phyloP scores from a whole-genome alignment of 2,797 vertebrate genomes.

The Liasis olivaceus region DNA sequence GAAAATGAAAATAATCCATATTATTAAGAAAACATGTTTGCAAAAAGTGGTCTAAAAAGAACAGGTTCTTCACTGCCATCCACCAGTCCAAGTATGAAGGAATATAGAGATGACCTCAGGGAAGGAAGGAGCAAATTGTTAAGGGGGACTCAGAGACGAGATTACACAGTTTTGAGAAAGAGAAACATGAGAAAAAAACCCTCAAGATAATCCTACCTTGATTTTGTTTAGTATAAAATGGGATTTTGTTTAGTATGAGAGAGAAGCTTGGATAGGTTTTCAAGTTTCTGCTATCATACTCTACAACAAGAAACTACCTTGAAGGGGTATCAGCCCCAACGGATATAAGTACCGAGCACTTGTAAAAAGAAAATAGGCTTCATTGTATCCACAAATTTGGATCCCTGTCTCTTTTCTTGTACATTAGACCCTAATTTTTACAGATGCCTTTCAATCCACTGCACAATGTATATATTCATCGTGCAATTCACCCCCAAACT shows the following conservation, averaged over 20 bases:
- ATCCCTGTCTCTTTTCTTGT: too few species aligned
- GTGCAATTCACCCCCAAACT: not conserved
- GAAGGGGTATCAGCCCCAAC: not conserved
- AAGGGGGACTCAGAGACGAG: not conserved
- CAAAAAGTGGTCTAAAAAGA: not conserved
- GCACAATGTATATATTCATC: not conserved
- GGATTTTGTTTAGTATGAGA: not conserved
- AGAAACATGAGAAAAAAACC: not conserved
- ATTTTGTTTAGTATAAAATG: not conserved
- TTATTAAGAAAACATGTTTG: not conserved
- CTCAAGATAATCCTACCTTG: not conserved
- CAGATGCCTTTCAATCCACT: not conserved
- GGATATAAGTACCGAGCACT: not conserved
- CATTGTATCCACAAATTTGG: too few species aligned
- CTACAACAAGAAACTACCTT: not conserved
- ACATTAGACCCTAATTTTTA: not conserved
- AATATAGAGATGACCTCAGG: not conserved
- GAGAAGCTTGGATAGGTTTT: not conserved
- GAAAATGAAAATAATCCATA: not conserved
- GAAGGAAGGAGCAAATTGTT: not conserved
- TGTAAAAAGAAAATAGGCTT: too few species aligned
- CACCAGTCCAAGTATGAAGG: not conserved
- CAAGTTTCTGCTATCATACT: not conserved
- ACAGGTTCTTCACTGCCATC: not conserved
- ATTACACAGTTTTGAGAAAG: not conserved